Percentiles rank a stretch among this genome's conserved stretches.
Conservation (phyloP, 2,797 vertebrate genomes). For the Hozukius guyotensis region DNA sequence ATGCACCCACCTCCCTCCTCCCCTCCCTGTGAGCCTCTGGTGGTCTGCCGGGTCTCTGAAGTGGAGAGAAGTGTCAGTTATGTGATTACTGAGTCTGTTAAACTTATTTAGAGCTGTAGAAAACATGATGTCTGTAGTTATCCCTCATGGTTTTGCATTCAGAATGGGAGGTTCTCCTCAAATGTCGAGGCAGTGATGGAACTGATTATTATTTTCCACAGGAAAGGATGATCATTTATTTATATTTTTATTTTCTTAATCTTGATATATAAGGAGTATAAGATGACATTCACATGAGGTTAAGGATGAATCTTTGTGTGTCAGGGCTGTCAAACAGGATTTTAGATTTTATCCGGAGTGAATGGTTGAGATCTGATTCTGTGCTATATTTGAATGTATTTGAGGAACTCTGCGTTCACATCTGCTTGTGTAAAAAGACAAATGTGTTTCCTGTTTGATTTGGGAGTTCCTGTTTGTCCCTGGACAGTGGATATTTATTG, state of each 20-base stretch:
- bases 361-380: neutral
- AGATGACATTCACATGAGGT: neutral
- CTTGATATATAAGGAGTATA: neutral
- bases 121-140: slow-evolving; percentile 37
- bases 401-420: slow-evolving; percentile 4
- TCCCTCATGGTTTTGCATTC: slow-evolving; percentile 20
- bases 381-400: neutral
- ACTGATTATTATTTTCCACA: neutral
- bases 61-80: slow-evolving; percentile 54
- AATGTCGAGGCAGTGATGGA: neutral
- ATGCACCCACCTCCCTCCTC: slow-evolving; percentile 33
- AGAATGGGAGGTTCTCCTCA: neutral
- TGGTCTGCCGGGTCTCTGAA: slow-evolving; percentile 54
- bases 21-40: slow-evolving; percentile 37
- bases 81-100: slow-evolving; percentile 59
- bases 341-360: neutral
- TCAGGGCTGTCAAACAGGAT: neutral
- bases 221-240: neutral
- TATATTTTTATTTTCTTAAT: neutral
- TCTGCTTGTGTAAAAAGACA: slow-evolving; percentile 29
- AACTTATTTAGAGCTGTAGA: slow-evolving; percentile 41
- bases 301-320: neutral
- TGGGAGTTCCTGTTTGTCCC: slow-evolving; percentile 39
- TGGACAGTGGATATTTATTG: slow-evolving; percentile 21
- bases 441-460: slow-evolving; percentile 49